A percentile compares a stretch with the other conserved stretches of the same genome.
Evolutionary conservation across 1,140 invertebrate species (phyloP).

Genomic region (Dendrolimus kikuchii): DNA sequence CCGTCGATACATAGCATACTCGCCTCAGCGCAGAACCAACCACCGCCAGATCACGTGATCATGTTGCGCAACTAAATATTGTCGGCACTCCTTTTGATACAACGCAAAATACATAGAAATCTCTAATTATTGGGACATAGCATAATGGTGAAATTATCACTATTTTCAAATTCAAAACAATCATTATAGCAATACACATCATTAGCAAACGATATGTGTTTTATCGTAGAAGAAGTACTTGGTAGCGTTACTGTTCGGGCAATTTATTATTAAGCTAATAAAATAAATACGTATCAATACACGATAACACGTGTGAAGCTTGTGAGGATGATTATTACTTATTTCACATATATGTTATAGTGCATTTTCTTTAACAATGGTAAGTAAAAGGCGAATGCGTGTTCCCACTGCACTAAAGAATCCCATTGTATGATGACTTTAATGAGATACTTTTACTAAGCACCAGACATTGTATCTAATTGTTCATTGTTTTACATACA

Average conservation of each 20-base stretch:
- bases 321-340: too few species aligned
- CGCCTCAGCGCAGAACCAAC: conserved; percentile 28
- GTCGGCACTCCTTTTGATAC: conserved; percentile 40
- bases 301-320: too few species aligned
- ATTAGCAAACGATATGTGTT: not conserved
- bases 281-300: too few species aligned
- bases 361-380: conserved; percentile 25
- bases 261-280: too few species aligned
- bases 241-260: too few species aligned
- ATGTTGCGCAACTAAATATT: conserved; percentile 47
- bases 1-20: conserved; percentile 48
- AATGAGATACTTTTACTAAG: conserved; percentile 30
- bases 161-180: conserved; percentile 19
- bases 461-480: conserved; percentile 17
- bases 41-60: conserved; percentile 55
- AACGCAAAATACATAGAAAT: conserved; percentile 45
- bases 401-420: conserved; percentile 23
- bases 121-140: conserved; percentile 35
- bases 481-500: conserved; percentile 19
- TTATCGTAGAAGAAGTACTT: too few species aligned
- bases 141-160: conserved; percentile 25
- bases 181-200: conserved; percentile 2
- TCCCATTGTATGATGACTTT: not conserved
- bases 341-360: too few species aligned
- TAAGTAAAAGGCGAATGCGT: conserved; percentile 37